Evolutionary conservation across 2,888 invertebrate genomes (phyloP), one percentile per base, ranked within the genome.

Genomic region (Chloroclystis v-ata): DNA sequence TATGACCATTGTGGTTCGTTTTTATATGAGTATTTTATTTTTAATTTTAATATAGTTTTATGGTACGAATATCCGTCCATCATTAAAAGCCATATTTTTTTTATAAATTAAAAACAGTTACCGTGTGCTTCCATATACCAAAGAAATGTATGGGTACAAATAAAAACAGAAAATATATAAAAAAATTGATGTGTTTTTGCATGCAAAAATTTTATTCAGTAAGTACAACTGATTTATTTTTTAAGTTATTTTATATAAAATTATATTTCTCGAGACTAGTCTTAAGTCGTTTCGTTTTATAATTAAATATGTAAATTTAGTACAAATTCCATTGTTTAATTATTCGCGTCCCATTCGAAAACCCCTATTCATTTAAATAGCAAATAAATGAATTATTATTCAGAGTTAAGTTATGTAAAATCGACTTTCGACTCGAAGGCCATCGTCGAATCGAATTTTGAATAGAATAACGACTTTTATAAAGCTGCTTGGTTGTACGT

Each of bases 221-320:
- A 35, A 43, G 30, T 47, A 47, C 40, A 45, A 54, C 50, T 55
- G 54, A 56, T 49, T 37, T 45, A 40, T 45, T 38, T 41, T 47
- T 14, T 72, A 74, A 69, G 72, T 72, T 72, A 73, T 72, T 71
- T 70, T 56, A 61, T 68, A 64, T 63, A 65, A 61, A 64, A 63
- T 62, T 61, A 65, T 65, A 61, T 72, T 57, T 73, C 70, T 65
- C 57, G 68, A 69, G 66, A 76, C 77, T 82, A 82, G 80, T 81
- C 78, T 75, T 82, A 83, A 84, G 83, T 65, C 69, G 77, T 80
- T 79, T 71, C 74, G 76, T 82, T 82, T 74, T 75, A 69, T 76
- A 73, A 76, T 72, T 72, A 67, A 65, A 30, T 62, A 65, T 49
- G 54, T 51, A 56, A 66, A 60, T 54, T 60, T 32, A 47, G 20